Evolutionary conservation across 2,888 invertebrate genomes (phyloP), one percentile per base, ranked within the genome.

Genomic region (Apotomis turbidana): DNA sequence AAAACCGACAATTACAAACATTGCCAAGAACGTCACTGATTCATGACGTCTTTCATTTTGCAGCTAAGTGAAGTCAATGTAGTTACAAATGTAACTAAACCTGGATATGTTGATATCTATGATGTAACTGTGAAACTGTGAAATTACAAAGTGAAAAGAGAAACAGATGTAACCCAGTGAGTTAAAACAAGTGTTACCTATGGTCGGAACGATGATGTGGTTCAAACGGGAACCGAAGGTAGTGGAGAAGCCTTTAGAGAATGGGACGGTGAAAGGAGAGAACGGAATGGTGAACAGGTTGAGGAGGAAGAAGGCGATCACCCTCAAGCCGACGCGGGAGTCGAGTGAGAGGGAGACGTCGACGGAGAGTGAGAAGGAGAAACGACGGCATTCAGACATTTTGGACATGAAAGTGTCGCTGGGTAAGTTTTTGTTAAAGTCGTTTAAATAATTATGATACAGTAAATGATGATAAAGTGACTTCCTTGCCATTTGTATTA

Each of bases 271-370:
- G 6, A 85, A 88, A 64, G 84, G 80, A 27, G 91, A 91, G 69
- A 90, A 90, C 78, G 91, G 91, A 8, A 82, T 89, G 4, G 89
- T 86, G 9, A 85, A 88, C 9, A 92, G 90, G 74, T 75, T 93
- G 74, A 86, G 90, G 75, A 88, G 89, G 80, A 93, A 92, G 83
- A 93, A 93, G 75, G 86, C 88, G 4, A 81, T 85, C 5, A 79
- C 90, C 1, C 80, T 91, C 68, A 91, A 91, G 76, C 84, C 93
- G 52, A 91, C 91, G 36, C 84, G 93, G 60, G 91, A 93, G 79
- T 92, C 92, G 74, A 90, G 91, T 73, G 93, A 93, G 83, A 87
- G 93, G 68, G 92, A 92, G 79, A 91, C 93, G 0, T 92, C 93
- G 0, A 89, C 90, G 0, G 93, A 93, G 76, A 93, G 92, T 74